phyloP scores from a whole-genome alignment of 1,140 invertebrate genomes.

The Heliothis subflexa region DNA sequence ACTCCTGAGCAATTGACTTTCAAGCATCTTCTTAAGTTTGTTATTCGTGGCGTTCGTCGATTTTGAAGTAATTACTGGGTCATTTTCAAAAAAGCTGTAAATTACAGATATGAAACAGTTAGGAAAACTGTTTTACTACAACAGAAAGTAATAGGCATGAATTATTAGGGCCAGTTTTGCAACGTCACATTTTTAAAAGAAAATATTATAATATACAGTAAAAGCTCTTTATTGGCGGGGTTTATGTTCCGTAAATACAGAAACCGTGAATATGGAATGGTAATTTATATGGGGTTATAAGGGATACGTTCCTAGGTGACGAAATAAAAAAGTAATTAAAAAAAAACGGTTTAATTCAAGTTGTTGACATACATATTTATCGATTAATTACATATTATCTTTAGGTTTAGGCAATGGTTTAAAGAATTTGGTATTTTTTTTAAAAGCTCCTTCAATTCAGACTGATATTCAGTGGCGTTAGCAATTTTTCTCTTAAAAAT shows the following conservation, averaged over 20 bases:
- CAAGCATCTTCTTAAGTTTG: too few relatives aligned
- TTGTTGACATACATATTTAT: constrained; percentile 21
- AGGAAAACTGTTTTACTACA: too few relatives aligned
- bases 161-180: too few relatives aligned
- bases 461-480: constrained; percentile 57
- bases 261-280: constrained; percentile 54
- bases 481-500: constrained; percentile 59
- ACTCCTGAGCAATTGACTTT: too few relatives aligned
- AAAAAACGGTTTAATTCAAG: constrained; percentile 15
- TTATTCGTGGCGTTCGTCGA: too few relatives aligned
- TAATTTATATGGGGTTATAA: constrained; percentile 52
- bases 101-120: too few relatives aligned
- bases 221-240: constrained; percentile 49
- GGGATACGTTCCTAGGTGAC: constrained; percentile 42
- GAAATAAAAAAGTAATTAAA: constrained; percentile 36
- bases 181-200: too few relatives aligned
- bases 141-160: too few relatives aligned
- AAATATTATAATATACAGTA: constrained; percentile 37
- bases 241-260: constrained; percentile 49
- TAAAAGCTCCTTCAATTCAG: constrained; percentile 55
- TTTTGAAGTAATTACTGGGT: too few relatives aligned
- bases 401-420: constrained; percentile 20
- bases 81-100: too few relatives aligned
- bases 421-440: constrained; percentile 54
- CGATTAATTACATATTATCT: constrained; percentile 4